These are phyloP conservation scores for Cantharis flavilabris DNA, from an alignment of 2,888 invertebrate species.

Conservation along the genomic window DNA sequence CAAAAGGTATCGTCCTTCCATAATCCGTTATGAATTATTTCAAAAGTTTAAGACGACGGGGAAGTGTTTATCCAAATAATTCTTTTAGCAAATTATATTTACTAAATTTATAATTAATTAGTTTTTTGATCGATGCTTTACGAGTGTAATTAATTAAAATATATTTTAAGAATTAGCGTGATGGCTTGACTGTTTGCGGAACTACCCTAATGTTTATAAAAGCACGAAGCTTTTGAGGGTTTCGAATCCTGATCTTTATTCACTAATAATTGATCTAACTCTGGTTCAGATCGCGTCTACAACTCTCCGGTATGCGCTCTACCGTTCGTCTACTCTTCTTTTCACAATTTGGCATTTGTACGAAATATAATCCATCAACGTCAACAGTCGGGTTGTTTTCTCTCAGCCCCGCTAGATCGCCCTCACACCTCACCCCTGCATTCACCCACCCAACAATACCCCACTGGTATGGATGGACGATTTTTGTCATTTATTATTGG, in stretches of 20 bases:
- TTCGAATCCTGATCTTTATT: constrained; percentile 25
- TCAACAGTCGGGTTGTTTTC: constrained; percentile 59
- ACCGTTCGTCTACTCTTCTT: constrained; percentile 56
- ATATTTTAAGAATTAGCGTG: not conserved
- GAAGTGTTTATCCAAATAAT: not conserved
- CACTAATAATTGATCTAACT: constrained; percentile 53
- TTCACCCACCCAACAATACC: constrained; percentile 53
- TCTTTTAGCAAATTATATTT: not conserved
- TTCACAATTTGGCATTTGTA: constrained; percentile 61
- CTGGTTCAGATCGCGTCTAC: constrained; percentile 49
- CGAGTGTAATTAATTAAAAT: not conserved
- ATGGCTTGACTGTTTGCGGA: not conserved
- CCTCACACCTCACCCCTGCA: constrained; percentile 42
- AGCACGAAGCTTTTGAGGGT: constrained; percentile 11
- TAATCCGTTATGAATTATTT: not conserved
- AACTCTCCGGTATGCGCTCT: constrained; percentile 49
- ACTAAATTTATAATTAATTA: not conserved
- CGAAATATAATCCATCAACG: constrained; percentile 60
- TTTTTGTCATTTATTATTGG: constrained; percentile 59
- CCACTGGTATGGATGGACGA: constrained; percentile 58
- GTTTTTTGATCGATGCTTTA: not conserved
- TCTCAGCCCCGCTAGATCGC: constrained; percentile 48
- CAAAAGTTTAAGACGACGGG: not conserved
- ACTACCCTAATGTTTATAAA: constrained; percentile 4
- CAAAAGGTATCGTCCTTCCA: not conserved